These are phyloP conservation scores for Onychomys arenicola DNA, from an alignment of 2,797 vertebrate genomes.

Conservation along the genomic window DNA sequence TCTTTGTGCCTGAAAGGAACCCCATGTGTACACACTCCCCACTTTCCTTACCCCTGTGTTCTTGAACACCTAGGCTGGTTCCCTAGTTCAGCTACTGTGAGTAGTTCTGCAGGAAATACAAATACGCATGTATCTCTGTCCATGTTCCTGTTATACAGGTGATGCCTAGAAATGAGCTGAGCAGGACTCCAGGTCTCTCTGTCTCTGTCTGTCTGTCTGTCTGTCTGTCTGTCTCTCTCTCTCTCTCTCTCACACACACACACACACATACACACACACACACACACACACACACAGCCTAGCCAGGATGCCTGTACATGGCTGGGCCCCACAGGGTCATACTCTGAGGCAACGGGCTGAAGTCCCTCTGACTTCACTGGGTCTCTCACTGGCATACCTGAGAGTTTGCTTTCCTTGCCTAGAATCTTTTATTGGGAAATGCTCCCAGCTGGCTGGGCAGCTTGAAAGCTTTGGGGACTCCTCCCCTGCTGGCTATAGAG, in stretches of 20 bases:
- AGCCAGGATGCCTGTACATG: accelerated
- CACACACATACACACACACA: neutral
- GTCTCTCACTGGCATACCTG: neutral
- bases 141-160: neutral
- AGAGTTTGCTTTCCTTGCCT: neutral
- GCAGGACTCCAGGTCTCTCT: neutral
- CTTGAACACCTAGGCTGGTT: neutral
- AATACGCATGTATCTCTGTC: neutral
- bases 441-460: neutral
- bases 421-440: neutral
- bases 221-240: neutral
- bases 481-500: neutral
- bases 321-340: neutral
- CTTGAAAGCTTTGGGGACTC: no score
- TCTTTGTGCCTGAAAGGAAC: neutral
- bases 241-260: neutral
- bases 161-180: neutral
- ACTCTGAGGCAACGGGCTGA: accelerated
- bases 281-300: neutral
- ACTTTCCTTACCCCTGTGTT: neutral
- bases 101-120: neutral
- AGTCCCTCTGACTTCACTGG: accelerated
- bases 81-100: neutral
- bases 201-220: neutral
- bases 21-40: neutral